Conservation (phyloP, 2,888 invertebrate species). For the Biston betularia region DNA sequence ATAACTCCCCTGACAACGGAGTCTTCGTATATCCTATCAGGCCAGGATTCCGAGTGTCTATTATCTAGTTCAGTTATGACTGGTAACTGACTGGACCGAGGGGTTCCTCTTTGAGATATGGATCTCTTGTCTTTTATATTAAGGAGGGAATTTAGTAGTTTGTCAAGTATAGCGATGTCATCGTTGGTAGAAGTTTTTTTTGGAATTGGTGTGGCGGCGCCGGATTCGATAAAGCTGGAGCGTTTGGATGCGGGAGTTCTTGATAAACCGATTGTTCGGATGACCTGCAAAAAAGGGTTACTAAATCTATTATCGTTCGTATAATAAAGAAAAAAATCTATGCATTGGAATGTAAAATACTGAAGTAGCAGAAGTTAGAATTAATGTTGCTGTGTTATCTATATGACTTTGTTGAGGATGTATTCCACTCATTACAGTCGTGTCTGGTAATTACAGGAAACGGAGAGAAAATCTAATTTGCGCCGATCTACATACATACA, state of each 20-base stretch:
- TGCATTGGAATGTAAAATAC: too few species aligned
- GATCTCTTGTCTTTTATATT: conserved; percentile 78
- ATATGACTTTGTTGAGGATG: not conserved
- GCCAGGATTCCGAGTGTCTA: conserved; percentile 74
- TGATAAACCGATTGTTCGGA: conserved; percentile 71
- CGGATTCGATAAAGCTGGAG: conserved; percentile 67
- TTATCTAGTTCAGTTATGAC: conserved; percentile 59
- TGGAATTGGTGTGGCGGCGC: conserved; percentile 61
- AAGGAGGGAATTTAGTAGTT: conserved; percentile 87
- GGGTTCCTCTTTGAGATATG: conserved; percentile 71
- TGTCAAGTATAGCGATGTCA: conserved; percentile 88
- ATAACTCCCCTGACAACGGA: conserved; percentile 75
- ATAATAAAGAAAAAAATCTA: too few species aligned
- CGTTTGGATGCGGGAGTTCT: conserved; percentile 64
- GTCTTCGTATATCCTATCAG: conserved; percentile 77
- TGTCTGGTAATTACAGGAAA: conserved; percentile 23
- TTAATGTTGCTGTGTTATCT: not conserved
- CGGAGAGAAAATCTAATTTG: conserved; percentile 36
- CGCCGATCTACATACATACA: conserved; percentile 17
- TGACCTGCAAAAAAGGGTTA: conserved; percentile 59
- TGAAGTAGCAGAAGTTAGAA: not conserved
- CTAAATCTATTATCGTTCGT: too few species aligned
- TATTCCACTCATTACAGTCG: not conserved
- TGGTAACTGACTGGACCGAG: conserved; percentile 68
- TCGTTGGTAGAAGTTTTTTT: conserved; percentile 74